These are phyloP conservation scores for Drosophila anomelani DNA, from an alignment of 2,888 invertebrate species.

Conservation along the genomic window DNA sequence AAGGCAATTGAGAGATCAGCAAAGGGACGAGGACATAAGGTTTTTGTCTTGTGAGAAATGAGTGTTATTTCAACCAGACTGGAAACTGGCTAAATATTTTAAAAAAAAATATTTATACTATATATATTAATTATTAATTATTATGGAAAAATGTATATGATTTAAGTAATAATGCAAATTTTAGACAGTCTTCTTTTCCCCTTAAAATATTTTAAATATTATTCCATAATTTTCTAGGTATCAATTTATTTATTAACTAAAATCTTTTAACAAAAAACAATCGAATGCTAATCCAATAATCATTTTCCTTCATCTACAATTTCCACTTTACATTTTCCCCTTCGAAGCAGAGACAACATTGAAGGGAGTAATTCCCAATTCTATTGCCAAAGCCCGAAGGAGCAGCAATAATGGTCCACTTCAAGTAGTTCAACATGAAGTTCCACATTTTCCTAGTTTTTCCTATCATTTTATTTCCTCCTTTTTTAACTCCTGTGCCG, in stretches of 20 bases:
- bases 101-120: background rate
- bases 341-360: conserved; percentile 13
- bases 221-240: background rate
- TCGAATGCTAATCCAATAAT: conserved; percentile 3
- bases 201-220: too few relatives aligned
- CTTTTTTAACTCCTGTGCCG: conserved; percentile 14
- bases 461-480: background rate
- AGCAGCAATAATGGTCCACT: conserved; percentile 23
- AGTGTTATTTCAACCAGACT: conserved; percentile 41
- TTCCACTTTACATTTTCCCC: conserved; percentile 10
- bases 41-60: conserved; percentile 40
- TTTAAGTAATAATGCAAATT: too few relatives aligned
- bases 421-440: conserved; percentile 42
- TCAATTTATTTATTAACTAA: background rate
- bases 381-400: conserved; percentile 10
- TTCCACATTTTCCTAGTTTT: conserved; percentile 31
- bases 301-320: background rate
- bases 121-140: background rate
- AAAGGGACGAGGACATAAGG: too few relatives aligned
- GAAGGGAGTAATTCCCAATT: conserved; percentile 20
- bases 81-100: background rate
- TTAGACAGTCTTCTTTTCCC: too few relatives aligned
- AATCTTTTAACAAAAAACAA: background rate
- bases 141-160: too few relatives aligned
- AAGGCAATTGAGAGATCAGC: conserved; percentile 47